Conservation (phyloP, 1,140 invertebrate genomes). For the Drosophila nigromelanica region DNA sequence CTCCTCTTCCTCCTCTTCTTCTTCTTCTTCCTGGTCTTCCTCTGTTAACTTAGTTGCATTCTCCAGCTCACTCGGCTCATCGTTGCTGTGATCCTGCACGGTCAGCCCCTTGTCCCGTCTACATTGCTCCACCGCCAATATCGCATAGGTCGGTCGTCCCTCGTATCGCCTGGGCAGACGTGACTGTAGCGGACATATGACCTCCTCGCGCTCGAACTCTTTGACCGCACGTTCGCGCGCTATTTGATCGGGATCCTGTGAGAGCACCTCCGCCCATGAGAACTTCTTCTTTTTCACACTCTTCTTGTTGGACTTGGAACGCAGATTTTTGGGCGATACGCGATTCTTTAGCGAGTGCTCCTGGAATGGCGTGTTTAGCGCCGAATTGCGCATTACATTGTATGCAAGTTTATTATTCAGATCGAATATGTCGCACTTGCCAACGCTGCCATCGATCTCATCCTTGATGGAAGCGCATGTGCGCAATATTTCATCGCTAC, state of each 20-base stretch:
- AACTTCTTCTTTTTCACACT: conserved; percentile 77
- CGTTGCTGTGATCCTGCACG: conserved; percentile 57
- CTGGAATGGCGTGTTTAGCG: conserved; percentile 70
- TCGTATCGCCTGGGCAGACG: conserved; percentile 64
- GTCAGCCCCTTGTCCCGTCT: conserved; percentile 62
- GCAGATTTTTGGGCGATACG: conserved; percentile 83
- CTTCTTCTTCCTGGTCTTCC: conserved; percentile 18
- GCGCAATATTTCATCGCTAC: conserved; percentile 74
- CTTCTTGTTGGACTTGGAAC: conserved; percentile 79
- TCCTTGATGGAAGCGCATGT: conserved; percentile 63
- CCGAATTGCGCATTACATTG: conserved; percentile 54
- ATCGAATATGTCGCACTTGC: conserved; percentile 75
- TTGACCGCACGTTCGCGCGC: conserved; percentile 81
- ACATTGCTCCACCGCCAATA: conserved; percentile 69
- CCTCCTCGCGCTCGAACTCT: conserved; percentile 81
- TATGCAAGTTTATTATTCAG: conserved; percentile 58
- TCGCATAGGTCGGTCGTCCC: conserved; percentile 81
- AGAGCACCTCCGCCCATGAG: conserved; percentile 81
- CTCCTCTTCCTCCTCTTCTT: conserved; percentile 2
- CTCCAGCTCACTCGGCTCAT: conserved; percentile 20
- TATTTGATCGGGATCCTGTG: conserved; percentile 83
- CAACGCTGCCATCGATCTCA: conserved; percentile 56
- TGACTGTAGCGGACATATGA: conserved; percentile 67
- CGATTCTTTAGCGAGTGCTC: conserved; percentile 78
- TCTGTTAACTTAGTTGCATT: not conserved